These are phyloP conservation scores for Drosophila littoralis DNA, from an alignment of 1,140 invertebrate species.

Conservation along the genomic window DNA sequence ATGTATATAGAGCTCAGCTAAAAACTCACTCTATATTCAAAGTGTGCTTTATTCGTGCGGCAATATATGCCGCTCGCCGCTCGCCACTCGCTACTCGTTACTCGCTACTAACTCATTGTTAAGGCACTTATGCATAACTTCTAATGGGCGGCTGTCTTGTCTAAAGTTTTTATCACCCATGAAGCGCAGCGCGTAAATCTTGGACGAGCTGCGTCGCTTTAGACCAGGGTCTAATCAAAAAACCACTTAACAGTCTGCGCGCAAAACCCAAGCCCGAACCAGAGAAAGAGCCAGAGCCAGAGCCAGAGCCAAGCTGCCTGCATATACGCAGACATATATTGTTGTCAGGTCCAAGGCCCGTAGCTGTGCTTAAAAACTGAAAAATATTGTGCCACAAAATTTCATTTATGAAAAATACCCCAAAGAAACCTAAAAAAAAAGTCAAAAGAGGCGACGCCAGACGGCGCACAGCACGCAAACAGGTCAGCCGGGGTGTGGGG, in stretches of 20 bases:
- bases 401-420: conserved; percentile 65
- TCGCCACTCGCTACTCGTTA: background rate
- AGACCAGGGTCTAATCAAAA: conserved; percentile 70
- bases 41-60: background rate
- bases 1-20: background rate
- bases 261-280: background rate
- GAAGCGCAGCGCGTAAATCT: conserved; percentile 59
- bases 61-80: background rate
- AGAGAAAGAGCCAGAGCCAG: background rate
- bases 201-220: conserved; percentile 19
- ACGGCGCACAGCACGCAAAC: conserved; percentile 27
- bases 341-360: conserved; percentile 8
- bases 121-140: conserved; percentile 42
- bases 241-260: conserved; percentile 70
- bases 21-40: conserved; percentile 2
- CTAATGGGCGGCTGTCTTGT: conserved; percentile 13
- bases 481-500: background rate
- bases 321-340: background rate
- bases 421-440: conserved; percentile 8
- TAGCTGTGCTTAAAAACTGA: conserved; percentile 60
- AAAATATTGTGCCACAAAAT: conserved; percentile 75
- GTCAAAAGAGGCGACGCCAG: conserved; percentile 24
- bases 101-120: conserved; percentile 20
- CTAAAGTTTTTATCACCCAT: conserved; percentile 42
- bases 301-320: conserved; percentile 1